Conservation (phyloP, 2,888 invertebrate species). For the Apamea monoglypha region DNA sequence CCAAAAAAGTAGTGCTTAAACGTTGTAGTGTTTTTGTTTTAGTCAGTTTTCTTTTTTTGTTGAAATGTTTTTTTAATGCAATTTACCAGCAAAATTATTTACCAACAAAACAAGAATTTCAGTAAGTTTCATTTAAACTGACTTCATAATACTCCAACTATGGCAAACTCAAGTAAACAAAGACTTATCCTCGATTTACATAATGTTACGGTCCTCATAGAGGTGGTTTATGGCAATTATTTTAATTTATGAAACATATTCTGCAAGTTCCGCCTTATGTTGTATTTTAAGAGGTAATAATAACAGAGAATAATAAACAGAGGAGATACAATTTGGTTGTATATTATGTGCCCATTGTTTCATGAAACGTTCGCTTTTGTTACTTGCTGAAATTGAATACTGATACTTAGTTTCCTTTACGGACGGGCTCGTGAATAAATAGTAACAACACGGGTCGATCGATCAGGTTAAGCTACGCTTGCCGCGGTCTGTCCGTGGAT, state of each 20-base stretch:
- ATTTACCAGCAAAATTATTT: neutral
- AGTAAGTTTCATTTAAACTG: neutral
- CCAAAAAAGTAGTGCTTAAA: too few relatives aligned
- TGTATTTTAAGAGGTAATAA: conserved; percentile 50
- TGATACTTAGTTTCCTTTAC: neutral
- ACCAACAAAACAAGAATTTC: neutral
- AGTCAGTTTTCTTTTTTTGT: too few relatives aligned
- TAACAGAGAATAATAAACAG: conserved; percentile 36
- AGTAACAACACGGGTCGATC: neutral
- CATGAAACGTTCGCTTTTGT: conserved; percentile 27
- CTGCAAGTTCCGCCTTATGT: conserved; percentile 50
- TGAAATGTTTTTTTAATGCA: neutral
- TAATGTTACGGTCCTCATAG: conserved; percentile 51
- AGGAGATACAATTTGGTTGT: conserved; percentile 10
- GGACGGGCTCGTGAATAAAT: too few relatives aligned
- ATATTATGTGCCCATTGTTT: conserved; percentile 42
- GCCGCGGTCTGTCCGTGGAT: neutral
- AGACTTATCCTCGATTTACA: conserved; percentile 53
- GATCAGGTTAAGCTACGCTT: neutral
- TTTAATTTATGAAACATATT: conserved; percentile 63
- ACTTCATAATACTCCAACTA: conserved; percentile 27
- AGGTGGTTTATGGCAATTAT: conserved; percentile 55
- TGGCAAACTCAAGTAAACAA: conserved; percentile 45
- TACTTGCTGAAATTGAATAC: conserved; percentile 7
- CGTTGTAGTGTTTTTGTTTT: too few relatives aligned